Percentiles rank a stretch among this genome's conserved stretches.
phyloP scores from a whole-genome alignment of 2,888 invertebrate genomes.

The Ophion ventricosus region DNA sequence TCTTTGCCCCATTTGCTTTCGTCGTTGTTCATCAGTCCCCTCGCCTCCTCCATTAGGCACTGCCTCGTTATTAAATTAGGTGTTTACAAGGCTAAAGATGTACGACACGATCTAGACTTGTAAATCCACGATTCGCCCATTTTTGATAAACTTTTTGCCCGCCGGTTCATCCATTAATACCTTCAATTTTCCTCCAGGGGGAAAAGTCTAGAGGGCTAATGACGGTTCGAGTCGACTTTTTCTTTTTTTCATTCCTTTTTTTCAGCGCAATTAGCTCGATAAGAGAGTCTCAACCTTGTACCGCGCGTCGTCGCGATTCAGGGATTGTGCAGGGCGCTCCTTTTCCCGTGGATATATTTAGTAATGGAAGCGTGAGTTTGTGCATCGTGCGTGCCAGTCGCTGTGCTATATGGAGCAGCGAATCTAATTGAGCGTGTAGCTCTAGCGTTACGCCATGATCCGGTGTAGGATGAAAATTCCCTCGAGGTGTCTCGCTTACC shows the following conservation, averaged over 20 bases:
- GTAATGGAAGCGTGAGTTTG: background rate
- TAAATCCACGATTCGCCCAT: too few relatives aligned
- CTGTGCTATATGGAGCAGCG: slow-evolving; percentile 31
- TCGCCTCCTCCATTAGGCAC: too few relatives aligned
- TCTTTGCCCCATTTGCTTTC: too few relatives aligned
- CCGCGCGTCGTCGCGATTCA: slow-evolving; percentile 1
- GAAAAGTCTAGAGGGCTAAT: background rate
- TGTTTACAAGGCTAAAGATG: too few relatives aligned
- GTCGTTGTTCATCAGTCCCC: too few relatives aligned
- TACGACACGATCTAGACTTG: too few relatives aligned
- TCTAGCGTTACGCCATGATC: slow-evolving; percentile 19
- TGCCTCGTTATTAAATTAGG: too few relatives aligned
- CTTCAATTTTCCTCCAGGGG: background rate
- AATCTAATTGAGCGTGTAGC: slow-evolving; percentile 53
- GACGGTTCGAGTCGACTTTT: background rate
- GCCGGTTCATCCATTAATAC: too few relatives aligned
- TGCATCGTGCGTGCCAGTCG: background rate
- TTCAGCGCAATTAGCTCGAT: background rate
- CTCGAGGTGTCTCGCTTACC: background rate
- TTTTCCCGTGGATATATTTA: slow-evolving; percentile 41
- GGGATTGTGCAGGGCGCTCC: slow-evolving; percentile 45
- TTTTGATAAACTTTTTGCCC: too few relatives aligned
- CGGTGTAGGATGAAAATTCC: slow-evolving; percentile 20
- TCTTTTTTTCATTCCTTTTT: background rate
- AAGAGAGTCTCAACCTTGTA: slow-evolving; percentile 11